phyloP scores from a whole-genome alignment of 2,113 vertebrate species.

The Cairina moschata region DNA sequence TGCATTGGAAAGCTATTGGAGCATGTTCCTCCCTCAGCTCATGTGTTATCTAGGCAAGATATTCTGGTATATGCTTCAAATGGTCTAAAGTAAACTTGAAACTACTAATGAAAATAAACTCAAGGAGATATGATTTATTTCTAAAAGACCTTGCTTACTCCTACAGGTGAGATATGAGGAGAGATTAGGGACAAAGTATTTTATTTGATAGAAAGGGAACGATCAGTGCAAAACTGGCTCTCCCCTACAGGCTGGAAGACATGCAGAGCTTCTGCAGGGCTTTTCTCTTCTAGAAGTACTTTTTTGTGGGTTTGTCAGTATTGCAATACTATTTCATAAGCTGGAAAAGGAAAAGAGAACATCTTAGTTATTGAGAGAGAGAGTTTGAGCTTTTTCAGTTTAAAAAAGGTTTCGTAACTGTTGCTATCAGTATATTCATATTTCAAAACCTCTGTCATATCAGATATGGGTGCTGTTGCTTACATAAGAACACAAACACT shows the following conservation, averaged over 20 bases:
- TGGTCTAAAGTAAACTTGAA: neutral
- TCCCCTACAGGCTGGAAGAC: neutral
- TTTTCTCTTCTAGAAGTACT: neutral
- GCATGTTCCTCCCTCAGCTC: neutral
- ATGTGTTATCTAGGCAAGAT: neutral
- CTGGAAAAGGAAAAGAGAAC: neutral
- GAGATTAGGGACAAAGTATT: neutral
- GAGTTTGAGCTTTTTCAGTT: neutral
- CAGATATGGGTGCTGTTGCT: neutral
- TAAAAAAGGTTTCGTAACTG: neutral
- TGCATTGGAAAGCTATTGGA: neutral
- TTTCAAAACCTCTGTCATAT: slow-evolving; percentile 35
- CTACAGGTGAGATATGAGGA: neutral
- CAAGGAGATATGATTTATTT: neutral
- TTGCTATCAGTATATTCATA: neutral
- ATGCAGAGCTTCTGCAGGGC: neutral
- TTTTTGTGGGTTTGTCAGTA: neutral
- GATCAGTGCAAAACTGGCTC: neutral
- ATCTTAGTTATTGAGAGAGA: neutral
- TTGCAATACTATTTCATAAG: slow-evolving; percentile 42
- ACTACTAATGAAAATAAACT: neutral
- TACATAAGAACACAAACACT: neutral
- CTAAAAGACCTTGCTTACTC: neutral
- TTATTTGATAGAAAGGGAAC: neutral
- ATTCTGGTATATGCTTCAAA: neutral